These are phyloP conservation scores for Conistra vaccinii DNA, from an alignment of 2,888 invertebrate genomes.

Conservation along the genomic window DNA sequence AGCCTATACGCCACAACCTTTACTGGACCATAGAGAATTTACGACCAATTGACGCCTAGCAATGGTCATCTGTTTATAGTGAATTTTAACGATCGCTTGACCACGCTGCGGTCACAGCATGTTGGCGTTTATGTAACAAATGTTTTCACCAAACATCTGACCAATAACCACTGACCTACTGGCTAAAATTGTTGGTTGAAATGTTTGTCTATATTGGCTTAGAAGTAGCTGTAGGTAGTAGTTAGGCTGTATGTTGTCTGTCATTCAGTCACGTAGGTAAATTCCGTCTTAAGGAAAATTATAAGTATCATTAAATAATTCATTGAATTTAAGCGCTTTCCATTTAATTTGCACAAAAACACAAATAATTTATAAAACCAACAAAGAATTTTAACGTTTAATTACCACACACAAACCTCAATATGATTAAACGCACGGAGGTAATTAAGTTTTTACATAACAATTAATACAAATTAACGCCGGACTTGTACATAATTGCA, in stretches of 20 bases:
- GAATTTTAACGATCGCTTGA: slow-evolving; percentile 63
- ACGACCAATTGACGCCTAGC: slow-evolving; percentile 59
- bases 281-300: too few relatives aligned
- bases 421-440: slow-evolving; percentile 38
- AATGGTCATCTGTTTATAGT: slow-evolving; percentile 63
- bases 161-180: slow-evolving; percentile 19
- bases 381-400: slow-evolving; percentile 7
- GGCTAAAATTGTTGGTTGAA: slow-evolving; percentile 4
- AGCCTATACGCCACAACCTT: slow-evolving; percentile 30
- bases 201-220: slow-evolving; percentile 21
- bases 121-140: slow-evolving; percentile 61
- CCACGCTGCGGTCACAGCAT: slow-evolving; percentile 38
- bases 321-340: background rate
- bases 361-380: background rate
- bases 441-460: slow-evolving; percentile 41
- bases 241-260: too few relatives aligned
- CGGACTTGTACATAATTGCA: slow-evolving; percentile 62
- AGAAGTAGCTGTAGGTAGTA: background rate
- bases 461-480: slow-evolving; percentile 67
- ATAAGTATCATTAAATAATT: background rate
- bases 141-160: slow-evolving; percentile 55
- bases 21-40: slow-evolving; percentile 51
- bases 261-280: background rate
- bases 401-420: slow-evolving; percentile 11
- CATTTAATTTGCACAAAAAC: slow-evolving; percentile 31